Conservation (phyloP, 2,113 vertebrate species). For the Serilophus lunatus region DNA sequence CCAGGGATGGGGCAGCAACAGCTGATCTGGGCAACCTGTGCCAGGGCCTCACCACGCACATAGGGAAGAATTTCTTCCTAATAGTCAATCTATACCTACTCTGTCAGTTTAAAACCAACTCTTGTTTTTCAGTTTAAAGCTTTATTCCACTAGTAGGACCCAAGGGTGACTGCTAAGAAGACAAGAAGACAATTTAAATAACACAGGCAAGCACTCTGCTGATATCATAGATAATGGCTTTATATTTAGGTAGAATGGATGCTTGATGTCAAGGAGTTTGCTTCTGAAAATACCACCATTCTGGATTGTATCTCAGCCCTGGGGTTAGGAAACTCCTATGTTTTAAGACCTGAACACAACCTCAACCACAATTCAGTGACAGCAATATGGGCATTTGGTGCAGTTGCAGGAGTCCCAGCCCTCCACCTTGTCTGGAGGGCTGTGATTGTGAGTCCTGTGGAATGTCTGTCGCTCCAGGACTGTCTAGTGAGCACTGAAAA, state of each 20-base stretch:
- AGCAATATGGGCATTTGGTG: neutral
- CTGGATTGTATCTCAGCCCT: neutral
- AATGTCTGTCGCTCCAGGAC: neutral
- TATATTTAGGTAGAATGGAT: rapidly evolving
- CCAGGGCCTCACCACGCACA: neutral
- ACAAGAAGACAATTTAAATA: neutral
- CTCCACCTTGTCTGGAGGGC: neutral
- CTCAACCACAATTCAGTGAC: neutral
- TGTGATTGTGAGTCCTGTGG: neutral
- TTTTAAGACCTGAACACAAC: neutral
- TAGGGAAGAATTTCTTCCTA: neutral
- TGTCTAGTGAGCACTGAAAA: neutral
- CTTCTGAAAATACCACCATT: neutral
- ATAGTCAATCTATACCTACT: neutral
- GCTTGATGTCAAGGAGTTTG: neutral
- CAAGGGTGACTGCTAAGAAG: neutral
- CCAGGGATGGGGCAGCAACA: neutral
- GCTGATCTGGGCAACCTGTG: neutral
- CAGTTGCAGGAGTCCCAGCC: neutral
- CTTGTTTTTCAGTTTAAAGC: neutral
- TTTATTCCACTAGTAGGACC: neutral
- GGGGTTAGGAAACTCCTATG: neutral
- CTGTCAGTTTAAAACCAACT: neutral
- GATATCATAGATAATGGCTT: neutral
- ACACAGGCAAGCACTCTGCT: neutral